These are phyloP conservation scores for Narcine bancroftii DNA, from an alignment of 2,113 vertebrate genomes.

Conservation along the genomic window DNA sequence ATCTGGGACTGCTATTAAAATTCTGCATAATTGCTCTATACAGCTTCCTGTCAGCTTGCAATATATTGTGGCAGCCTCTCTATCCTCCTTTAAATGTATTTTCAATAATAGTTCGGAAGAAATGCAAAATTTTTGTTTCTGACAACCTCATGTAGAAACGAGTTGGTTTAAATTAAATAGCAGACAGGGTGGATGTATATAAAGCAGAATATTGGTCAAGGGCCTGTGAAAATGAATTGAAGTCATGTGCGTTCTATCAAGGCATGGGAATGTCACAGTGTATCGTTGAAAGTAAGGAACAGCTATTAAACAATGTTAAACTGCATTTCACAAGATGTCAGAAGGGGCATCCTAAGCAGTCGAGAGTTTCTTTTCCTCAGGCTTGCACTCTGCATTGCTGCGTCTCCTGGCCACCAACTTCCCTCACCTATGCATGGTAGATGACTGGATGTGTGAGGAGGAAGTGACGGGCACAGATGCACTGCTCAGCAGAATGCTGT, in stretches of 20 bases:
- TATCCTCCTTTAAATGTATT: not conserved
- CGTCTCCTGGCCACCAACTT: conserved; percentile 93
- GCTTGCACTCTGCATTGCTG: conserved; percentile 84
- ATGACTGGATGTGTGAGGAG: conserved; percentile 96
- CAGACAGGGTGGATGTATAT: not conserved
- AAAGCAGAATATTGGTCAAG: not conserved
- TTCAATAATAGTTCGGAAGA: not conserved
- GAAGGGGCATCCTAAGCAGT: not conserved
- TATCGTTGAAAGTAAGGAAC: not conserved
- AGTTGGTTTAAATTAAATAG: not conserved
- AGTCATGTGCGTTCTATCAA: not conserved
- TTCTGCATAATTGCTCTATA: not conserved
- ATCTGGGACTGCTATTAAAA: not conserved
- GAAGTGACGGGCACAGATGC: conserved; percentile 88
- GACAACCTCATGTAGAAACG: not conserved
- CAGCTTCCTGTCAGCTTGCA: not conserved
- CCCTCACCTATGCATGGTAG: conserved; percentile 92
- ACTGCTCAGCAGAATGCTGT: conserved; percentile 80
- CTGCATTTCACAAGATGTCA: not conserved
- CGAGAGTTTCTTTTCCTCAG: conserved; percentile 47
- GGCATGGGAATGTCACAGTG: not conserved
- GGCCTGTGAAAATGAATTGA: not conserved
- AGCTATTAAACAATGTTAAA: not conserved
- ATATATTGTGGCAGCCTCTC: not conserved
- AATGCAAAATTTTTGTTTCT: not conserved